Evolutionary conservation across 2,888 invertebrate species (phyloP).

Genomic region (Gymnocheta viridis): DNA sequence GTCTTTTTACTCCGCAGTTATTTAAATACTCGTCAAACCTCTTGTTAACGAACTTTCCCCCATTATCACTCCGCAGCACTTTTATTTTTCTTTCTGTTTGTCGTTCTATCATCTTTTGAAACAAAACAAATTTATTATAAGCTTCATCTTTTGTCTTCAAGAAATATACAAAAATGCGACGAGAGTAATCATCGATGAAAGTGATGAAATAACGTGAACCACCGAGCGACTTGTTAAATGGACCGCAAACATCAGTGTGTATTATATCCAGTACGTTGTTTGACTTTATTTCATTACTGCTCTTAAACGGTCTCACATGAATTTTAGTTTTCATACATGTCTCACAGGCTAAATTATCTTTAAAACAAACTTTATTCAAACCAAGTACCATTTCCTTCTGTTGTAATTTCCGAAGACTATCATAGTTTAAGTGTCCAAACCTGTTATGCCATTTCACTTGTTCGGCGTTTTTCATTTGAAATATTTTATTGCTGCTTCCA

Average conservation of each 20-base stretch:
- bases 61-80: neutral
- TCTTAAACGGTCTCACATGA: neutral
- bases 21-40: slow-evolving; percentile 23
- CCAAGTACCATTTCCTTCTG: slow-evolving; percentile 18
- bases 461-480: neutral
- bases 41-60: slow-evolving; percentile 15
- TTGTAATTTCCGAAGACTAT: neutral
- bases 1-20: slow-evolving; percentile 47
- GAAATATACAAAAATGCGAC: slow-evolving; percentile 13
- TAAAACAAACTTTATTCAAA: neutral
- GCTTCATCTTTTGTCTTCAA: slow-evolving; percentile 22
- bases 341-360: neutral
- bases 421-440: slow-evolving; percentile 17
- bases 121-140: neutral
- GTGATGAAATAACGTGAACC: slow-evolving; percentile 11
- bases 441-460: slow-evolving; percentile 8
- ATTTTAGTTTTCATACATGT: slow-evolving; percentile 18
- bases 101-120: slow-evolving; percentile 17
- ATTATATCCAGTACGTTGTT: neutral
- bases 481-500: neutral
- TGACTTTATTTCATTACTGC: neutral
- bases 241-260: slow-evolving; percentile 7
- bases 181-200: slow-evolving; percentile 9
- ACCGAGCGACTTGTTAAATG: slow-evolving; percentile 18
- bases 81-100: slow-evolving; percentile 17